Evolutionary conservation across 2,888 invertebrate genomes (phyloP).

Genomic region (Tribolium freemani): DNA sequence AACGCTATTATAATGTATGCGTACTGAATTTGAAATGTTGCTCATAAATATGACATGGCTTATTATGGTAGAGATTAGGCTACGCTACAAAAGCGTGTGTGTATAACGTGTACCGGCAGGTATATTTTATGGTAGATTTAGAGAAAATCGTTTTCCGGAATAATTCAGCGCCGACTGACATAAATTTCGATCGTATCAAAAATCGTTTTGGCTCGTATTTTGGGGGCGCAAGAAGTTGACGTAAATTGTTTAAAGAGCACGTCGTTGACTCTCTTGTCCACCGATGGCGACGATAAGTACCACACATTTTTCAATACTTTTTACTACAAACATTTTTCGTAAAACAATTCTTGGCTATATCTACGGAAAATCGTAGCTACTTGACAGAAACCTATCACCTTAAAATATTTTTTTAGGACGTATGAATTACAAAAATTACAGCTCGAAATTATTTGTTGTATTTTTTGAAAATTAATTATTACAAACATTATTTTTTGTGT

Average conservation of each 20-base stretch:
- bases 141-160: conserved; percentile 46
- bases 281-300: neutral
- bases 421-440: too few species aligned
- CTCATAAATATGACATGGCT: conserved; percentile 51
- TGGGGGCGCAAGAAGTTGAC: conserved; percentile 33
- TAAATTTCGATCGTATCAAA: conserved; percentile 53
- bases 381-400: too few species aligned
- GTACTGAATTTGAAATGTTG: conserved; percentile 49
- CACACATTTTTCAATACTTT: neutral
- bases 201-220: conserved; percentile 44
- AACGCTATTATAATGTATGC: conserved; percentile 45
- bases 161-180: conserved; percentile 52
- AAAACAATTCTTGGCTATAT: too few species aligned
- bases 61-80: conserved; percentile 46
- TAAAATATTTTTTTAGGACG: too few species aligned
- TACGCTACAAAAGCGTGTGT: conserved; percentile 43
- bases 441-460: too few species aligned
- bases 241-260: conserved; percentile 41
- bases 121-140: conserved; percentile 46
- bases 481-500: too few species aligned
- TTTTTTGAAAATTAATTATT: too few species aligned
- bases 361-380: too few species aligned
- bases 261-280: conserved; percentile 6
- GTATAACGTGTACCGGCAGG: conserved; percentile 43
- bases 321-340: too few species aligned